Evolutionary conservation across 2,113 vertebrate genomes (phyloP).

Genomic region (Siniperca knerii): DNA sequence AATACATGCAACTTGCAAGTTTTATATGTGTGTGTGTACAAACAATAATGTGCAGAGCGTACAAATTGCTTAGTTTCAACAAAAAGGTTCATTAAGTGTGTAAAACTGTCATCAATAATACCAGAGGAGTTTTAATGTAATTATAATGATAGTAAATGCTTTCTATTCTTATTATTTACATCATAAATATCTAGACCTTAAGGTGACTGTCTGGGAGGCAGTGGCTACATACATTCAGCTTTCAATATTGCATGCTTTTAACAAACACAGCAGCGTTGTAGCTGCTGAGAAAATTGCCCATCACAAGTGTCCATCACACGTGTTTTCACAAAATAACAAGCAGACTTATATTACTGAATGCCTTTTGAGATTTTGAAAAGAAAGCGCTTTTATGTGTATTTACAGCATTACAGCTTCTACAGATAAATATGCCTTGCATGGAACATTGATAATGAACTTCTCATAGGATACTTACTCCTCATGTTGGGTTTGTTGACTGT

Average conservation of each 20-base stretch:
- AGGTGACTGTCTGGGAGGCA: not conserved
- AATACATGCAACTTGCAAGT: not conserved
- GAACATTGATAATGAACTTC: conserved; percentile 5
- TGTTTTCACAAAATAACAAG: not conserved
- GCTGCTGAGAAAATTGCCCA: not conserved
- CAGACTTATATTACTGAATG: not conserved
- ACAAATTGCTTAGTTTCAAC: not conserved
- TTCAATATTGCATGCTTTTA: not conserved
- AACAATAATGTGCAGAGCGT: not conserved
- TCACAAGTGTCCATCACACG: not conserved
- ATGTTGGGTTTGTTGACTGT: conserved; percentile 40
- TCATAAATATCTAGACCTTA: not conserved
- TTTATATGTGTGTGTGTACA: not conserved
- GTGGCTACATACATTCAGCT: not conserved
- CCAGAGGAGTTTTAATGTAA: not conserved
- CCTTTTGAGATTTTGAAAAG: not conserved
- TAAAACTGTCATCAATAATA: conserved; percentile 11
- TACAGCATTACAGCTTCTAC: not conserved
- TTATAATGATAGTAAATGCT: not conserved
- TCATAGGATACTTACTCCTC: not conserved
- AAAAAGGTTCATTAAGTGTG: conserved; percentile 1
- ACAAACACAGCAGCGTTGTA: not conserved
- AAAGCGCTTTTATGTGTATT: not conserved
- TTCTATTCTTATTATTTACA: not conserved
- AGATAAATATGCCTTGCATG: conserved; percentile 13